These are phyloP conservation scores for Leptosomus discolor DNA, from an alignment of 2,113 vertebrate species.

Conservation along the genomic window DNA sequence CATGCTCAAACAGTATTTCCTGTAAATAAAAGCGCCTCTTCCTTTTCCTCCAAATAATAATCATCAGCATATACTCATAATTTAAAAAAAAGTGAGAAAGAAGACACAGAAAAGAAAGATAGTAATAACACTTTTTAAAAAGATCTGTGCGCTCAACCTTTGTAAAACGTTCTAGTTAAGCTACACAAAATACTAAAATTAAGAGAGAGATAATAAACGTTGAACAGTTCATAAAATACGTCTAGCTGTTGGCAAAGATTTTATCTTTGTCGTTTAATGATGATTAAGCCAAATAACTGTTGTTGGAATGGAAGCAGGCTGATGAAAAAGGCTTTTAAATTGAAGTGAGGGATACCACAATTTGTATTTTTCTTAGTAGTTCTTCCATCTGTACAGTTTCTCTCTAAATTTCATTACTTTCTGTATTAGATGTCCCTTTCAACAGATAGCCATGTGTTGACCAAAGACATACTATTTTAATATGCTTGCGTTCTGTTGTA, in stretches of 20 bases:
- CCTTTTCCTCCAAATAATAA: background rate
- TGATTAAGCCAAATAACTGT: conserved; percentile 6
- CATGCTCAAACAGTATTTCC: background rate
- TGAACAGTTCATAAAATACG: background rate
- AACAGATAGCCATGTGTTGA: background rate
- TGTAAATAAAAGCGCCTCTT: conserved; percentile 1
- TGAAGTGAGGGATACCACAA: background rate
- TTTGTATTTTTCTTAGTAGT: background rate
- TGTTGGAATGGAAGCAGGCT: conserved; percentile 18
- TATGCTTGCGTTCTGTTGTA: background rate
- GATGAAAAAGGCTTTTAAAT: conserved; percentile 10
- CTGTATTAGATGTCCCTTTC: background rate
- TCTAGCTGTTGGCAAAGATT: background rate
- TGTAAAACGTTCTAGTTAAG: background rate
- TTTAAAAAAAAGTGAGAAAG: background rate
- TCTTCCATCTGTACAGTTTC: background rate
- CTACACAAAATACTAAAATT: background rate
- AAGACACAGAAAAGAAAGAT: background rate
- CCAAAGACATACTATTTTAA: background rate
- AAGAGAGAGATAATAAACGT: background rate
- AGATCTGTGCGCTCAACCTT: background rate
- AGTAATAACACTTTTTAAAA: background rate
- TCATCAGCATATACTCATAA: background rate
- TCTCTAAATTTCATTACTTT: background rate
- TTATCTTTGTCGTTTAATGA: conserved; percentile 13